A percentile compares a stretch with the other conserved stretches of the same genome.
phyloP scores from a whole-genome alignment of 2,113 vertebrate species.

The Gnathonemus echidnorhynchus region DNA sequence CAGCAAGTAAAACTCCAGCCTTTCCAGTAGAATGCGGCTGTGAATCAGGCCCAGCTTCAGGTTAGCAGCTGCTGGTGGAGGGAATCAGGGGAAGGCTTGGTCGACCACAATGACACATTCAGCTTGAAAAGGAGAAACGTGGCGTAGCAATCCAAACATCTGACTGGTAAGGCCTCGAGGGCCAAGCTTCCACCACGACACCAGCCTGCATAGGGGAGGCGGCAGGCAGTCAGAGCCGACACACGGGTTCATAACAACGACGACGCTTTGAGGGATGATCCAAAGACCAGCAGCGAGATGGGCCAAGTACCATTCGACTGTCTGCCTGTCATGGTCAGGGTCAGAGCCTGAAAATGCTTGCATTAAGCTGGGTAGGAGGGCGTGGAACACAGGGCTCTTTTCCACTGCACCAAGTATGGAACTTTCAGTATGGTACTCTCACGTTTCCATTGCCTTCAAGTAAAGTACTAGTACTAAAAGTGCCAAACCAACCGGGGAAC shows the following conservation, averaged over 20 bases:
- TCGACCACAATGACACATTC: not conserved
- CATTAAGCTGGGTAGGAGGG: not conserved
- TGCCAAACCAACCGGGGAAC: not conserved
- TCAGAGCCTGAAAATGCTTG: not conserved
- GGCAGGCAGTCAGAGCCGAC: not conserved
- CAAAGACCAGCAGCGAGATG: not conserved
- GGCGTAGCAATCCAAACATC: not conserved
- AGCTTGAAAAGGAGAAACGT: not conserved
- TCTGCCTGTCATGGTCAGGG: not conserved
- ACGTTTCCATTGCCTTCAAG: not conserved
- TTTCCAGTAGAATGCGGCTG: not conserved
- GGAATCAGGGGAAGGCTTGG: not conserved
- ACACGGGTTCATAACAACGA: not conserved
- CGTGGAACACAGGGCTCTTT: not conserved
- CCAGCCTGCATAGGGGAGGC: not conserved
- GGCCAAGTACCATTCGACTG: not conserved
- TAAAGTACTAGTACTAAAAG: not conserved
- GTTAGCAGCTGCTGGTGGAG: not conserved
- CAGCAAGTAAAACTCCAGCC: not conserved
- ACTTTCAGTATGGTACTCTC: not conserved
- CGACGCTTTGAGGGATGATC: not conserved
- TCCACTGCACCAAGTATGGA: not conserved
- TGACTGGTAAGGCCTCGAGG: not conserved
- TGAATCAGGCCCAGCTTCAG: not conserved
- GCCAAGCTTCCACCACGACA: not conserved